These are phyloP conservation scores for Narcine bancroftii DNA, from an alignment of 2,113 vertebrate genomes.

Conservation along the genomic window DNA sequence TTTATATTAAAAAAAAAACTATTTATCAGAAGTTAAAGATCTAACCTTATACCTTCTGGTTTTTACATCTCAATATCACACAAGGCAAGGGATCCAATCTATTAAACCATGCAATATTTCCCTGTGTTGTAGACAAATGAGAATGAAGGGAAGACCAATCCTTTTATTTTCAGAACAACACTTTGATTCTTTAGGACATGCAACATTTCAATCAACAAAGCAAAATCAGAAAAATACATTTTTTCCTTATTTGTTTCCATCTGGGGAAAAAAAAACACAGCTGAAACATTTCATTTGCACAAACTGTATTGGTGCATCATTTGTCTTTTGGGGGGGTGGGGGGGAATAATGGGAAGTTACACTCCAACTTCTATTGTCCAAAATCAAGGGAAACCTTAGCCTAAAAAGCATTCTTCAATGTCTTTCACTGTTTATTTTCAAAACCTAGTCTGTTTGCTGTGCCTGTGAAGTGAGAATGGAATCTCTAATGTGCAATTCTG, in stretches of 20 bases:
- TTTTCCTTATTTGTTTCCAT: neutral
- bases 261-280: neutral
- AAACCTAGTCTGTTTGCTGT: neutral
- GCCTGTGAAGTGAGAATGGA: neutral
- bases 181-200: neutral
- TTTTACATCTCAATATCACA: neutral
- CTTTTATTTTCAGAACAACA: neutral
- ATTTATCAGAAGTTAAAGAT: neutral
- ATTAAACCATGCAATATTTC: neutral
- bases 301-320: neutral
- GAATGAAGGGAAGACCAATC: neutral
- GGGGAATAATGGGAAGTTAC: neutral
- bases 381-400: slow-evolving; percentile 13
- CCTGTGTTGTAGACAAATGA: neutral
- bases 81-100: neutral
- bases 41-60: neutral
- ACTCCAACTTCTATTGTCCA: neutral
- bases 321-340: neutral
- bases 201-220: neutral
- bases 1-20: neutral
- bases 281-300: neutral
- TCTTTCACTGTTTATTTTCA: slow-evolving; percentile 9
- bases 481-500: neutral
- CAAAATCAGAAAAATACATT: neutral
- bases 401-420: neutral